Conservation (phyloP, 2,113 vertebrate genomes). For the Miniopterus natalensis region DNA sequence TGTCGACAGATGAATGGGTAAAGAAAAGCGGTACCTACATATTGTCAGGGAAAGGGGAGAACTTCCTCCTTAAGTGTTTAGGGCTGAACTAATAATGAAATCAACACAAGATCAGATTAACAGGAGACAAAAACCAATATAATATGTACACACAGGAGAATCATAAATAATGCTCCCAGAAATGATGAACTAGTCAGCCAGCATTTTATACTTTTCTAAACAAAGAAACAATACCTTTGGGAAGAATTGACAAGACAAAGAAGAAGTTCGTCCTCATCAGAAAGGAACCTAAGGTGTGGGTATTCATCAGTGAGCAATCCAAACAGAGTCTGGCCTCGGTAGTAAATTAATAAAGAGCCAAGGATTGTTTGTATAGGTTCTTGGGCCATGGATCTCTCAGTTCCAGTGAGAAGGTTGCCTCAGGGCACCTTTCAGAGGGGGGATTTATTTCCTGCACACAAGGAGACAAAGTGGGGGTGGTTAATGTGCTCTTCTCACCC, state of each 20-base stretch:
- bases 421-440: background rate
- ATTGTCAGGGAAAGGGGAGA: background rate
- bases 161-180: background rate
- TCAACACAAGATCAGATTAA: background rate
- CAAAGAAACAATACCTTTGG: background rate
- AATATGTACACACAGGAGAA: background rate
- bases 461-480: background rate
- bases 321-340: background rate
- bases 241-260: background rate
- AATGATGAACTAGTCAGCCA: background rate
- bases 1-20: background rate
- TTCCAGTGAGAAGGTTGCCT: background rate
- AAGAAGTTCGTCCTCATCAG: background rate
- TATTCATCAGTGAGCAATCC: background rate
- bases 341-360: background rate
- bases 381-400: background rate
- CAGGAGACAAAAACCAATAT: background rate
- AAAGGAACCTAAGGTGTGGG: background rate
- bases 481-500: background rate
- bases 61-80: background rate
- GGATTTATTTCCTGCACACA: background rate
- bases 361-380: background rate
- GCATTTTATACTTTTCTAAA: background rate
- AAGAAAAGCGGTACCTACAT: background rate
- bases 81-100: background rate